phyloP scores from a whole-genome alignment of 2,797 vertebrate species.

The Lycodopsis pacificus region DNA sequence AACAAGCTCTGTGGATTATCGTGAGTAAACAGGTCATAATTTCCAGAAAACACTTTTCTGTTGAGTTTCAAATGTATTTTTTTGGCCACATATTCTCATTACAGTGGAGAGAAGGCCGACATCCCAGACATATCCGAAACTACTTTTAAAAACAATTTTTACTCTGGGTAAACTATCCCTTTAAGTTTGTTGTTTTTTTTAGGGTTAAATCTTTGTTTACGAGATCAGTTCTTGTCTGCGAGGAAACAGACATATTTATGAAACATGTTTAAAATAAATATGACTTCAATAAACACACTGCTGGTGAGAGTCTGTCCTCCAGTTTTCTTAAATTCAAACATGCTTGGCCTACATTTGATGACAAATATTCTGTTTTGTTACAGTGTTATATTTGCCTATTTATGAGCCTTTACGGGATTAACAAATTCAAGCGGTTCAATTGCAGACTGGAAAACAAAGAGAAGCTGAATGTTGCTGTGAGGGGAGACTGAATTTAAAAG shows the following conservation, averaged over 20 bases:
- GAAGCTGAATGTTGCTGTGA: background rate
- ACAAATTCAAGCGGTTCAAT: background rate
- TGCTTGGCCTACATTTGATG: background rate
- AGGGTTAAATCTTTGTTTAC: background rate
- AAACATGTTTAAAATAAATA: background rate
- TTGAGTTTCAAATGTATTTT: no score
- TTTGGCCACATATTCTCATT: no score
- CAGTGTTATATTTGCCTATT: background rate
- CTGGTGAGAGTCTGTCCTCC: background rate
- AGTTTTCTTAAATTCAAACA: background rate
- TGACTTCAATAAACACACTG: background rate
- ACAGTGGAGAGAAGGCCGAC: no score
- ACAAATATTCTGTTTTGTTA: background rate
- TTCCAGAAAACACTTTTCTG: no score
- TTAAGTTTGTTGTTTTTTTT: background rate
- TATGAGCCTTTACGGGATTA: background rate
- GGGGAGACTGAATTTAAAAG: constrained; percentile 12
- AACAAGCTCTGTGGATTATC: no score
- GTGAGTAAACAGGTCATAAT: no score
- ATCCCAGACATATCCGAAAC: no score
- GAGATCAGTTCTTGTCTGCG: background rate
- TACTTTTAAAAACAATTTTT: no score
- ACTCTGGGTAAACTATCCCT: no score
- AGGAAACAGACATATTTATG: background rate
- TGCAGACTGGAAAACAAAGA: background rate